Percentiles rank a stretch among this genome's conserved stretches.
phyloP scores from a whole-genome alignment of 2,888 invertebrate genomes.

The Acanthoscelides obtectus region DNA sequence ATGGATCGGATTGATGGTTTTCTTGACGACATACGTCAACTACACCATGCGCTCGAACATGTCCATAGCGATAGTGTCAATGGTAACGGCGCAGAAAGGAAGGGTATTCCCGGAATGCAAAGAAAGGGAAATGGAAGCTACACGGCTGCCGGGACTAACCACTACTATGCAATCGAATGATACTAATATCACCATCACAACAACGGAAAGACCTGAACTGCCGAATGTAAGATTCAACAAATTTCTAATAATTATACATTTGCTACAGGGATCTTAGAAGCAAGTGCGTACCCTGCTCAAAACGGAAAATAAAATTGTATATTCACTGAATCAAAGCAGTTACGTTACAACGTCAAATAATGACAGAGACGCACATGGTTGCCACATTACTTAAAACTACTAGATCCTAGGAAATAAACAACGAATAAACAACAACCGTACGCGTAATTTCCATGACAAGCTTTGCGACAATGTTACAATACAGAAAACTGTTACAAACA shows the following conservation, averaged over 20 bases:
- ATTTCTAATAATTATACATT: no score
- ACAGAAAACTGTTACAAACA: no score
- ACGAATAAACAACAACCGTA: background rate
- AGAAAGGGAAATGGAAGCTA: background rate
- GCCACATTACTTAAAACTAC: no score
- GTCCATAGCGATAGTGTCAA: constrained; percentile 64
- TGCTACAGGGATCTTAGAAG: no score
- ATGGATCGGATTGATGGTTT: constrained; percentile 61
- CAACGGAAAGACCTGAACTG: background rate
- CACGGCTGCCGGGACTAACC: background rate
- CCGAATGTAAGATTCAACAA: background rate
- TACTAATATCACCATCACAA: background rate
- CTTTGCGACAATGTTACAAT: background rate
- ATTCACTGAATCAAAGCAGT: no score
- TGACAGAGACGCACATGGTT: no score
- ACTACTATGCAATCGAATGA: background rate
- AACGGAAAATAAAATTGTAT: no score
- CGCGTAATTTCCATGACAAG: background rate
- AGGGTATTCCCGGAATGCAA: constrained; percentile 23
- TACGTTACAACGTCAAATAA: no score
- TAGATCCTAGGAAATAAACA: no score
- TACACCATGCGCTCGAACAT: constrained; percentile 70
- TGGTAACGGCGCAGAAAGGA: constrained; percentile 48
- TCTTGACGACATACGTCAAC: constrained; percentile 63
- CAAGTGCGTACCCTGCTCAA: no score